These are phyloP conservation scores for Actinia tenebrosa DNA, from an alignment of 64 coral and sea anemone genomes.

Conservation along the genomic window DNA sequence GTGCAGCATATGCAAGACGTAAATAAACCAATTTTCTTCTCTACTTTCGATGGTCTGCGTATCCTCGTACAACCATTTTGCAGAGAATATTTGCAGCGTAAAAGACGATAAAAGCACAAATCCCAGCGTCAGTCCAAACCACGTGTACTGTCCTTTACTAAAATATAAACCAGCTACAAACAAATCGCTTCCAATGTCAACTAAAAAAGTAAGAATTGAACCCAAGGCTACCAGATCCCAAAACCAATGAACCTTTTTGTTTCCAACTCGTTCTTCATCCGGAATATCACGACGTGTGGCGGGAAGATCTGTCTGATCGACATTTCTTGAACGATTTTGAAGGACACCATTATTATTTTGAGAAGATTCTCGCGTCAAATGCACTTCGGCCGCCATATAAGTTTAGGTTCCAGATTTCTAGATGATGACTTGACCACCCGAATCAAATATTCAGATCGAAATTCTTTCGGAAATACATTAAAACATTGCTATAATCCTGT, in stretches of 20 bases:
- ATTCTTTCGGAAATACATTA: background rate
- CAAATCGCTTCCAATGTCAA: slow-evolving; percentile 69
- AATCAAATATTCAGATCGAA: background rate
- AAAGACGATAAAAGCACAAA: slow-evolving; percentile 75
- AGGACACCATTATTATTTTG: background rate
- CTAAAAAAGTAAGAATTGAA: slow-evolving; percentile 67
- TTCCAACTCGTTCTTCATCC: background rate
- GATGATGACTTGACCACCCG: too few species aligned
- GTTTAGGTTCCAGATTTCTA: background rate
- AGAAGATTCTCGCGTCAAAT: background rate
- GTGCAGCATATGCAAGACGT: slow-evolving; percentile 67
- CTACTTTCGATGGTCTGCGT: background rate
- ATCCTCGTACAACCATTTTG: slow-evolving; percentile 86
- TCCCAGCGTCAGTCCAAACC: slow-evolving; percentile 66
- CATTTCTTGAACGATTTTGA: background rate
- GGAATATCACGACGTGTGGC: slow-evolving; percentile 46
- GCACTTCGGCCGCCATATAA: background rate
- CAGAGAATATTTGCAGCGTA: slow-evolving; percentile 79
- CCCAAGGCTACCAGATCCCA: slow-evolving; percentile 67
- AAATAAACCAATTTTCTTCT: slow-evolving; percentile 38
- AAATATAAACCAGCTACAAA: slow-evolving; percentile 71
- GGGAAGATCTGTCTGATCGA: slow-evolving; percentile 75
- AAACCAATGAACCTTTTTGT: slow-evolving; percentile 28
- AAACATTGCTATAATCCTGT: background rate
- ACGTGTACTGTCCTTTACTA: slow-evolving; percentile 54